Conservation (phyloP, 2,888 invertebrate genomes). For the Lithosia quadra region DNA sequence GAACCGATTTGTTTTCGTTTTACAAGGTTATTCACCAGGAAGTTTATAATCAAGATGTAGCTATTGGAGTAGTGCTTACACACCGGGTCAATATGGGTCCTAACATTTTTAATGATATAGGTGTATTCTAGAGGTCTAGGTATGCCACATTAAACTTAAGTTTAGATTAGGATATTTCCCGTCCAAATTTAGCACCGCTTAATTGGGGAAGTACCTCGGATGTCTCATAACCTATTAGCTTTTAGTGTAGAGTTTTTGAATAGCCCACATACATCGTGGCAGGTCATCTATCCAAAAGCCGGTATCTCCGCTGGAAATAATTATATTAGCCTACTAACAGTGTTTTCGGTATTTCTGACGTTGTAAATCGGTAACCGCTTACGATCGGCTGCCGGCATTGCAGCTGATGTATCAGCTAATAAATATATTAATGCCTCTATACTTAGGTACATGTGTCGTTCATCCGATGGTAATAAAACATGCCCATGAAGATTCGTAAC, state of each 20-base stretch:
- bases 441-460: not conserved
- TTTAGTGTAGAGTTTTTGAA: too few relatives aligned
- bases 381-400: not conserved
- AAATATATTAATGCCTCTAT: not conserved
- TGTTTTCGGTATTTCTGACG: not conserved
- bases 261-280: too few relatives aligned
- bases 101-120: slow-evolving; percentile 9
- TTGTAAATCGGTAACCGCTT: not conserved
- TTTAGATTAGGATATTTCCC: not conserved
- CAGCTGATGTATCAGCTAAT: not conserved
- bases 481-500: not conserved
- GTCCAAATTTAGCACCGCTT: not conserved
- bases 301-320: too few relatives aligned
- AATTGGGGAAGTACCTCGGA: not conserved
- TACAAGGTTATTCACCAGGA: slow-evolving; percentile 50
- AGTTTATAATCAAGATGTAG: slow-evolving; percentile 44
- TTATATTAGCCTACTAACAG: not conserved
- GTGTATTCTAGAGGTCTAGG: not conserved
- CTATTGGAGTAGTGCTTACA: slow-evolving; percentile 22
- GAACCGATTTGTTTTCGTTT: slow-evolving; percentile 48
- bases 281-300: too few relatives aligned
- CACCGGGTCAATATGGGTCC: slow-evolving; percentile 22
- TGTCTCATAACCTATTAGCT: too few relatives aligned
- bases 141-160: not conserved
- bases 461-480: not conserved